Base-by-base conservation (phyloP, 2,888 invertebrate genomes). In the Pedicia rivosa region DNA sequence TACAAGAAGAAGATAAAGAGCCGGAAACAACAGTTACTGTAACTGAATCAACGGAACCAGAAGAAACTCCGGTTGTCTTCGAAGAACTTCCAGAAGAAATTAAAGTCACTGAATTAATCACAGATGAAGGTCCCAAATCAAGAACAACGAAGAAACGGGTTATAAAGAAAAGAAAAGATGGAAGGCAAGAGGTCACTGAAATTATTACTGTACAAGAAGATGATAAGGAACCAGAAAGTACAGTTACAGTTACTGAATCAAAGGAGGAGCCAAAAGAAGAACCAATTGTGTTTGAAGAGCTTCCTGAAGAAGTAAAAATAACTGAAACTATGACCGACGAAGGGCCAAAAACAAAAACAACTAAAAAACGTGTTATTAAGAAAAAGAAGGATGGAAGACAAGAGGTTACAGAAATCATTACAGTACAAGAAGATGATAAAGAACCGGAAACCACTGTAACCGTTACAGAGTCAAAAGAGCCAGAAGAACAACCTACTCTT, bases 341-440 rank as follows among this genome's bases (percentile, higher is more conserved):
- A 44, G 33, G 46, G 44, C 38, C 40, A 3, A 50, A 47, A 31
- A 59, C 55, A 42, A 53, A 54, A 25, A 50, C 47, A 44, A 48
- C 45, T 16, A 38, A 53, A 33, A 59, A 54, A 40, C 54, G 51
- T 4, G 47, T 53, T 1, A 54, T 55, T 28, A 55, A 52, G 41
- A 52, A 56, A 46, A 48, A 48, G 10, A 50, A 51, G 43, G 48
- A 53, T 37, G 38, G 43, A 34, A 57, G 56, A 47, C 48, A 47
- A 38, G 50, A 51, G 45, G 42, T 46, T 2, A 51, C 52, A 5
- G 49, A 52, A 43, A 51, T 53, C 14, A 42, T 48, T 3, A 52
- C 50, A 33, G 51, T 60, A 40, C 55, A 59, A 47, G 55, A 61
- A 45, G 52, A 58, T 43, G 55, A 56, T 44, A 46, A 62, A 42